These are phyloP conservation scores for Drosophila trichaetosa DNA, from an alignment of 2,888 invertebrate genomes.

Conservation along the genomic window DNA sequence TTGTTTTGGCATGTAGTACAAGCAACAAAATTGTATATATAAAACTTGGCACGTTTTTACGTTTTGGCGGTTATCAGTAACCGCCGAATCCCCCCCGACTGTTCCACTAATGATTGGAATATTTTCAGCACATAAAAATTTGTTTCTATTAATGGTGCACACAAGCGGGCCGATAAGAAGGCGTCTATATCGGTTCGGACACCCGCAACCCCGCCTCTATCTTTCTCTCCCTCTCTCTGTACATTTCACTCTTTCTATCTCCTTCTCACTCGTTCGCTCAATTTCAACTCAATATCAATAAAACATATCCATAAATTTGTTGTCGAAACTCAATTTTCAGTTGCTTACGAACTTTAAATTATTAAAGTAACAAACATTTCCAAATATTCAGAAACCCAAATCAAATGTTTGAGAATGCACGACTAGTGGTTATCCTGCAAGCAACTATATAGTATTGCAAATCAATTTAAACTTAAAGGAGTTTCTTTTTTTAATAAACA, in stretches of 20 bases:
- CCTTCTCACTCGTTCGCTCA: not conserved
- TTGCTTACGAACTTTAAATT: not conserved
- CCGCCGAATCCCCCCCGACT: not conserved
- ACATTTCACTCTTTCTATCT: not conserved
- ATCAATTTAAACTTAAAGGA: not conserved
- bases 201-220: not conserved
- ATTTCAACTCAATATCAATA: slow-evolving; percentile 34
- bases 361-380: not conserved
- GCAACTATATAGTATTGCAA: not conserved
- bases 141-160: slow-evolving; percentile 29
- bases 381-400: not conserved
- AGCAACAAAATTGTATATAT: not conserved
- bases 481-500: not conserved
- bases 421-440: slow-evolving; percentile 1
- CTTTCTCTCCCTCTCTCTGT: not conserved
- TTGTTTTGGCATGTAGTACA: not conserved
- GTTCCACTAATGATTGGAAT: slow-evolving; percentile 4
- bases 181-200: not conserved
- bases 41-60: slow-evolving; percentile 4
- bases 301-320: slow-evolving; percentile 50
- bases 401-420: not conserved
- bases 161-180: slow-evolving; percentile 35
- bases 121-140: slow-evolving; percentile 14
- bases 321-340: not conserved
- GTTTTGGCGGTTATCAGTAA: slow-evolving; percentile 34